These are phyloP conservation scores for Caenorhabditis auriculariae DNA, from an alignment of 2,888 invertebrate genomes.

Conservation along the genomic window DNA sequence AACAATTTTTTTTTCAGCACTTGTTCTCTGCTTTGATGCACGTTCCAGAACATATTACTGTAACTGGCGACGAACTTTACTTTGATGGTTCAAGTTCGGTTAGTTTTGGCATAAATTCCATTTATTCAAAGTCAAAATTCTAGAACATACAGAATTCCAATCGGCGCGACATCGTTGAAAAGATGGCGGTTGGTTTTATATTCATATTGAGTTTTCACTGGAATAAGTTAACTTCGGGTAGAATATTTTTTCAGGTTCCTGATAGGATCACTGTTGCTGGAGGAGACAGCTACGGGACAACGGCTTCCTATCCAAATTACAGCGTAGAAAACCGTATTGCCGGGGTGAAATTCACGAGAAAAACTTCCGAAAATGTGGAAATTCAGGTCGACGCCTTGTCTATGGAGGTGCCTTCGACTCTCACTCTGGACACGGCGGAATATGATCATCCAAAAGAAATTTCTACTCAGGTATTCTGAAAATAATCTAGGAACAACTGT, in stretches of 20 bases:
- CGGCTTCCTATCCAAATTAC: slow-evolving; percentile 7
- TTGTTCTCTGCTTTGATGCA: slow-evolving; percentile 20
- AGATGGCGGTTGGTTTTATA: too few relatives aligned
- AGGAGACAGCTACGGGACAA: slow-evolving; percentile 7
- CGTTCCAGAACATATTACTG: slow-evolving; percentile 43
- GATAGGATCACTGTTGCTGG: slow-evolving; percentile 44
- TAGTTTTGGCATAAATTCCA: too few relatives aligned
- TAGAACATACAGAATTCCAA: not conserved
- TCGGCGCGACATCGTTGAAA: slow-evolving; percentile 8
- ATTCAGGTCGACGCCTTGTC: too few relatives aligned
- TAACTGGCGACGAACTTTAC: slow-evolving; percentile 19
- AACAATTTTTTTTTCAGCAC: not conserved
- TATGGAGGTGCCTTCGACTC: too few relatives aligned
- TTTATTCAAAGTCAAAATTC: not conserved
- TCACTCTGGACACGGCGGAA: too few relatives aligned
- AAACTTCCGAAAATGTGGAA: not conserved
- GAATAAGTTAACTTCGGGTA: too few relatives aligned
- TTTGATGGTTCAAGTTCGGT: too few relatives aligned
- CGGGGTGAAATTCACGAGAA: slow-evolving; percentile 1
- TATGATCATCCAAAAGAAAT: too few relatives aligned
- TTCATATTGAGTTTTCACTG: too few relatives aligned
- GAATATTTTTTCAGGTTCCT: too few relatives aligned
- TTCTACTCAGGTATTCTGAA: not conserved
- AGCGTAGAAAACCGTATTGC: slow-evolving; percentile 8
- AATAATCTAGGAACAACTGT: not conserved